phyloP scores from a whole-genome alignment of 2,797 vertebrate species.

The Amazona ochrocephala region DNA sequence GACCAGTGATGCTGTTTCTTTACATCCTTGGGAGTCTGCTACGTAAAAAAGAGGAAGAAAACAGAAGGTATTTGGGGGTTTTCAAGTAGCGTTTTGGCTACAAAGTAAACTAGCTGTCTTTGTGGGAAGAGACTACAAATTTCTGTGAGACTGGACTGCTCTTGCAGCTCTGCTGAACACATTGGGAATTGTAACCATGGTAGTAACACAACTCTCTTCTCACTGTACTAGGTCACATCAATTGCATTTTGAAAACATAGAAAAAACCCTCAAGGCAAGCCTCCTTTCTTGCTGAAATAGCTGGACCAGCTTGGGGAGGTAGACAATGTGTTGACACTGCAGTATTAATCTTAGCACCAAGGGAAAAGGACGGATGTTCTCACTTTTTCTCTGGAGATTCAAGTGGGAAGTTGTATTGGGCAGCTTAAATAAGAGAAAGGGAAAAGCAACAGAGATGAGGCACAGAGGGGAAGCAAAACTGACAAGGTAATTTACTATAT shows the following conservation, averaged over 20 bases:
- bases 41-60: neutral
- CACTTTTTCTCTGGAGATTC: neutral
- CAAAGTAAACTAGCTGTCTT: neutral
- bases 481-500: neutral
- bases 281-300: neutral
- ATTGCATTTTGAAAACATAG: neutral
- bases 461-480: neutral
- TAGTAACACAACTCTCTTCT: neutral
- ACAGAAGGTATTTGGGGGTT: neutral
- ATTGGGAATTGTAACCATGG: neutral
- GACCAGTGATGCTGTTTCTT: neutral
- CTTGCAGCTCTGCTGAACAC: neutral
- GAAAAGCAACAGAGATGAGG: neutral
- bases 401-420: neutral
- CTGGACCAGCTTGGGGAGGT: neutral
- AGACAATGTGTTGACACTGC: neutral
- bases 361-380: neutral
- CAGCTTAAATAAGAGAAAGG: neutral
- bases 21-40: neutral
- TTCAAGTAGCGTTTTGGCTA: neutral
- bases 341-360: neutral
- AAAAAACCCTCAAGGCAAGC: neutral
- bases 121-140: neutral
- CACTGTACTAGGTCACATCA: neutral
- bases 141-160: neutral